These are phyloP conservation scores for Sisor rabdophorus DNA, from an alignment of 2,113 vertebrate genomes.

Conservation along the genomic window DNA sequence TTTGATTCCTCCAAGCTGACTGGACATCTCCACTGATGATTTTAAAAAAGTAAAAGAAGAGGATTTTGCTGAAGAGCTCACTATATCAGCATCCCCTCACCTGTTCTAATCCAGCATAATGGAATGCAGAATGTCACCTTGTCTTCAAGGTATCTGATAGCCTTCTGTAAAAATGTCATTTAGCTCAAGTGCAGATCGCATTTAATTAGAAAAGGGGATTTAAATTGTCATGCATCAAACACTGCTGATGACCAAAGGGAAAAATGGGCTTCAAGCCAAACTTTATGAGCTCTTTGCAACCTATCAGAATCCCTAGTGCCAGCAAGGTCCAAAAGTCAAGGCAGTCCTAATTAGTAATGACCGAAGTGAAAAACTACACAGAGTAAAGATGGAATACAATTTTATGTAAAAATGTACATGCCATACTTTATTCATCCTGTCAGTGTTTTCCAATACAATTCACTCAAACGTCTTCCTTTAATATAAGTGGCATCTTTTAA, in stretches of 20 bases:
- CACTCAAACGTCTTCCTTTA: constrained; percentile 6
- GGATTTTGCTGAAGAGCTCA: constrained; percentile 53
- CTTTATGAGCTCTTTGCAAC: constrained; percentile 72
- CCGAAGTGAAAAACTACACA: constrained; percentile 58
- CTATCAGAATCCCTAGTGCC: constrained; percentile 73
- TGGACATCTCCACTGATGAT: constrained; percentile 72
- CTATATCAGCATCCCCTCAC: constrained; percentile 65
- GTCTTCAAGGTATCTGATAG: constrained; percentile 74
- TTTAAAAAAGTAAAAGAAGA: constrained; percentile 60
- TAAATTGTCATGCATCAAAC: constrained; percentile 78
- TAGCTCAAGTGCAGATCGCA: constrained; percentile 77
- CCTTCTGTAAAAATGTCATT: constrained; percentile 73
- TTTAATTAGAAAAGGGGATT: constrained; percentile 80
- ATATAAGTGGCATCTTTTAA: constrained; percentile 16
- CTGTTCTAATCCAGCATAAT: constrained; percentile 75
- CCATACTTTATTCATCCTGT: constrained; percentile 4
- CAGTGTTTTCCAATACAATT: constrained; percentile 15
- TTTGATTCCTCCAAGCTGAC: constrained; percentile 66
- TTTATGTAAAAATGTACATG: neutral
- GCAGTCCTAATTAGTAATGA: constrained; percentile 77
- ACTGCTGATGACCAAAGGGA: constrained; percentile 64
- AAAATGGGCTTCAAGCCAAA: constrained; percentile 71
- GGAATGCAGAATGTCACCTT: constrained; percentile 79
- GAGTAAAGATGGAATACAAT: constrained; percentile 52
- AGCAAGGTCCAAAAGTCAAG: constrained; percentile 73